Evolutionary conservation across 2,888 invertebrate genomes (phyloP).

Genomic region (Ametastegia equiseti): DNA sequence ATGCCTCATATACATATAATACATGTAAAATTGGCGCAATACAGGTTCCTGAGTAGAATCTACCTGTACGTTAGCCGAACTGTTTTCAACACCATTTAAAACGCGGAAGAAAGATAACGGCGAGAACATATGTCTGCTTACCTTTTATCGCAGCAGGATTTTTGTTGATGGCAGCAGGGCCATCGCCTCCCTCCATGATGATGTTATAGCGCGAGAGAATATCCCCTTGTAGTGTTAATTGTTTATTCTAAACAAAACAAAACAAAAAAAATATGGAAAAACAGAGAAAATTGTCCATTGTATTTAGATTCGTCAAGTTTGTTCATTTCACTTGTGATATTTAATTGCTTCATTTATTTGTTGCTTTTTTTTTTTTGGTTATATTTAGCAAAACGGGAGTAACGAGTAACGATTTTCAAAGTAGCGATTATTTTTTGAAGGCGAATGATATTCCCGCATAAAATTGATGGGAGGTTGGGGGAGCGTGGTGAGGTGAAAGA

Average conservation of each 20-base stretch:
- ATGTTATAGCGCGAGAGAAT: conserved; percentile 8
- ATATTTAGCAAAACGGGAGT: not conserved
- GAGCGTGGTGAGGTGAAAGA: conserved; percentile 52
- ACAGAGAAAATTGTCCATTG: not conserved
- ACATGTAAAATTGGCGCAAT: not conserved
- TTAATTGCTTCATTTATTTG: too few relatives aligned
- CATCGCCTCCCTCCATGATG: conserved; percentile 73
- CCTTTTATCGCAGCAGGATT: conserved; percentile 72
- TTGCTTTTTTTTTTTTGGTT: not conserved
- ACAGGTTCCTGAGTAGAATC: conserved; percentile 13
- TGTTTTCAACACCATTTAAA: too few relatives aligned
- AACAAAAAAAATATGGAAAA: not conserved
- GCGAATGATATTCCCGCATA: conserved; percentile 61
- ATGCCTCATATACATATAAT: too few relatives aligned
- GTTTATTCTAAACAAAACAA: not conserved
- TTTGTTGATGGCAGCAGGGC: conserved; percentile 70
- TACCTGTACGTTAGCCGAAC: conserved; percentile 17
- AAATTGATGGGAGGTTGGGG: conserved; percentile 55
- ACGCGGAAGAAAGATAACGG: not conserved
- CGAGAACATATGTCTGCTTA: conserved; percentile 49
- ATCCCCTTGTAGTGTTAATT: conserved; percentile 5
- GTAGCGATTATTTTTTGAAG: not conserved
- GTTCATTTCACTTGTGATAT: too few relatives aligned
- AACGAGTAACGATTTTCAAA: not conserved
- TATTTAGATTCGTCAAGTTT: too few relatives aligned